phyloP scores from a whole-genome alignment of 2,888 invertebrate species.

The Phymatocera aterrima region DNA sequence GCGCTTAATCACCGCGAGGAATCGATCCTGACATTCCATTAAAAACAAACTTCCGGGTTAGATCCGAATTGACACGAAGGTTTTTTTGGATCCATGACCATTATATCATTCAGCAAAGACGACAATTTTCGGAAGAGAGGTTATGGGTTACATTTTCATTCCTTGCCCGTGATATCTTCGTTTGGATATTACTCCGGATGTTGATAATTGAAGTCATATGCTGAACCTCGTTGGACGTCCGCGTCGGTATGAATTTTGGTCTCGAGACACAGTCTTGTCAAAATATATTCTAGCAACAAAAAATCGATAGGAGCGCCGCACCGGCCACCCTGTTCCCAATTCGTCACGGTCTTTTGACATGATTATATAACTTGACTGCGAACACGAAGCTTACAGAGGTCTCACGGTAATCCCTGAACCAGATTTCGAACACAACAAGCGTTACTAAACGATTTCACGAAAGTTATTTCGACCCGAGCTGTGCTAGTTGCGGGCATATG shows the following conservation, averaged over 20 bases:
- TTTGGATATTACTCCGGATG: too few relatives aligned
- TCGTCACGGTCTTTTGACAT: slow-evolving; percentile 66
- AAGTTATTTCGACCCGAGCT: slow-evolving; percentile 31
- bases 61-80: too few relatives aligned
- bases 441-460: slow-evolving; percentile 42
- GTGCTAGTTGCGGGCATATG: slow-evolving; percentile 27
- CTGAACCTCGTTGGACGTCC: neutral
- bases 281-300: slow-evolving; percentile 19
- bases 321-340: slow-evolving; percentile 62
- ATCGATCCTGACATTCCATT: neutral
- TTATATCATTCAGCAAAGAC: too few relatives aligned
- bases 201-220: neutral
- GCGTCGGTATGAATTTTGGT: neutral
- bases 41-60: too few relatives aligned
- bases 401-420: slow-evolving; percentile 69
- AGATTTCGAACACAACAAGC: slow-evolving; percentile 39
- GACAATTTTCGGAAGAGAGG: too few relatives aligned
- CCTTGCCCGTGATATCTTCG: too few relatives aligned
- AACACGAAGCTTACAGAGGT: slow-evolving; percentile 69
- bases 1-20: too few relatives aligned
- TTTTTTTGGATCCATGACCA: too few relatives aligned
- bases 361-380: slow-evolving; percentile 71
- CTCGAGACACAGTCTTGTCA: neutral
- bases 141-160: too few relatives aligned
- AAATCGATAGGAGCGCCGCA: slow-evolving; percentile 13